Conservation (phyloP, 2,888 invertebrate species). For the Schizaphis graminum region DNA sequence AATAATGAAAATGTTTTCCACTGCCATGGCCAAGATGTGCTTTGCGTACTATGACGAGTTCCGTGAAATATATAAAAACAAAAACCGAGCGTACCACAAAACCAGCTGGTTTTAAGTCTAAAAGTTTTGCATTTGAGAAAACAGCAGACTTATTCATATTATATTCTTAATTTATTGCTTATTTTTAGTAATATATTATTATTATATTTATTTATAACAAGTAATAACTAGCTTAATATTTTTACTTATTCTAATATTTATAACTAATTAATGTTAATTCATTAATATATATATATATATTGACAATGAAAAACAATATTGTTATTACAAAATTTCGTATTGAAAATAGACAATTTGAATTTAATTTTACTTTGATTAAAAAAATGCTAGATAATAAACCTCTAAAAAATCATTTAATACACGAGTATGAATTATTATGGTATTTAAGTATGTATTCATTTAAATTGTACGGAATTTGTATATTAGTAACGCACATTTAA, state of each 20-base stretch:
- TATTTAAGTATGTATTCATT: no score
- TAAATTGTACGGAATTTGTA: no score
- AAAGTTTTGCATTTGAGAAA: neutral
- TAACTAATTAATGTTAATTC: neutral
- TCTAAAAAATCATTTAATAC: neutral
- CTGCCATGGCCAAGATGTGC: neutral
- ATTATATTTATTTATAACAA: neutral
- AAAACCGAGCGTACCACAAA: neutral
- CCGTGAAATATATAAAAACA: neutral
- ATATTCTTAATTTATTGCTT: neutral
- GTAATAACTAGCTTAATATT: neutral
- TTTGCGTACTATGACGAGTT: neutral
- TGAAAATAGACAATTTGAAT: neutral
- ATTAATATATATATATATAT: neutral
- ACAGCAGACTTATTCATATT: neutral
- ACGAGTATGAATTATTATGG: neutral
- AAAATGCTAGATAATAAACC: neutral
- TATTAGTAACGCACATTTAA: no score
- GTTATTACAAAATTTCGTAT: neutral
- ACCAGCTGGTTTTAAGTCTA: neutral
- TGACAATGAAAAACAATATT: neutral
- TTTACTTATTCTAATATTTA: neutral
- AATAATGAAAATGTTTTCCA: neutral
- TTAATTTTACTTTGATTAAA: neutral
- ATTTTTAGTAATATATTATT: no score